Evolutionary conservation across 2,888 invertebrate genomes (phyloP).

Genomic region (Acrobasis suavella): DNA sequence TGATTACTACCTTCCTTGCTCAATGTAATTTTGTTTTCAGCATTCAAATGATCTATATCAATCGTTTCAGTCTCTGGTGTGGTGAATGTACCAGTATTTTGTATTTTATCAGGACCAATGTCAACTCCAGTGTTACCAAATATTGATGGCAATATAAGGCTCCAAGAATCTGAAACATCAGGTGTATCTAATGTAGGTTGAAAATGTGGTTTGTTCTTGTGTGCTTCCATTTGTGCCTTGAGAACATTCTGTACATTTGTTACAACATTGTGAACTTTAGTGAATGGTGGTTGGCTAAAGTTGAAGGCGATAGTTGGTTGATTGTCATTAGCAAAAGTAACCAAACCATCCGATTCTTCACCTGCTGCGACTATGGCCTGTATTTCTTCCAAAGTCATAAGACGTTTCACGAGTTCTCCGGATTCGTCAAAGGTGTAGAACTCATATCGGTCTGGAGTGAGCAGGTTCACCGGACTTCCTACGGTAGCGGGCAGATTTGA

Average conservation of each 20-base stretch:
- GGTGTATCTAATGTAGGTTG: slow-evolving; percentile 85
- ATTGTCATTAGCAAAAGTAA: slow-evolving; percentile 75
- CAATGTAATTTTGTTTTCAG: slow-evolving; percentile 46
- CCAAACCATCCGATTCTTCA: slow-evolving; percentile 85
- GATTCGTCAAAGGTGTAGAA: slow-evolving; percentile 93
- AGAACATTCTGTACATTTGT: slow-evolving; percentile 92
- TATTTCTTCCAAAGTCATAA: slow-evolving; percentile 93
- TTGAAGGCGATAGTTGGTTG: slow-evolving; percentile 74
- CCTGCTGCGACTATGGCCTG: slow-evolving; percentile 92
- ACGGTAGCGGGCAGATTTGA: slow-evolving; percentile 82
- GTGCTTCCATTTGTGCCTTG: slow-evolving; percentile 88
- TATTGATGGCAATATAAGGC: slow-evolving; percentile 90
- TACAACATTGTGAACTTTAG: slow-evolving; percentile 90
- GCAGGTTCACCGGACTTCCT: slow-evolving; percentile 90
- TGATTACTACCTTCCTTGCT: slow-evolving; percentile 60
- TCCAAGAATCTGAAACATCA: slow-evolving; percentile 90
- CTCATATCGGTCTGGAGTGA: slow-evolving; percentile 92
- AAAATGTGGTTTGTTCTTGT: slow-evolving; percentile 74
- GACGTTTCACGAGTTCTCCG: slow-evolving; percentile 90
- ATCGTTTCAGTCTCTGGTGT: slow-evolving; percentile 73
- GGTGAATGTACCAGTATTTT: slow-evolving; percentile 52
- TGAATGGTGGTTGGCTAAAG: slow-evolving; percentile 82
- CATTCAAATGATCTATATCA: slow-evolving; percentile 49
- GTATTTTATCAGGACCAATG: slow-evolving; percentile 79
- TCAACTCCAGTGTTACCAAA: slow-evolving; percentile 87